Evolutionary conservation across 92 coral and sea anemone species (phyloP).

Genomic region (Epizoanthus illoricatus): DNA sequence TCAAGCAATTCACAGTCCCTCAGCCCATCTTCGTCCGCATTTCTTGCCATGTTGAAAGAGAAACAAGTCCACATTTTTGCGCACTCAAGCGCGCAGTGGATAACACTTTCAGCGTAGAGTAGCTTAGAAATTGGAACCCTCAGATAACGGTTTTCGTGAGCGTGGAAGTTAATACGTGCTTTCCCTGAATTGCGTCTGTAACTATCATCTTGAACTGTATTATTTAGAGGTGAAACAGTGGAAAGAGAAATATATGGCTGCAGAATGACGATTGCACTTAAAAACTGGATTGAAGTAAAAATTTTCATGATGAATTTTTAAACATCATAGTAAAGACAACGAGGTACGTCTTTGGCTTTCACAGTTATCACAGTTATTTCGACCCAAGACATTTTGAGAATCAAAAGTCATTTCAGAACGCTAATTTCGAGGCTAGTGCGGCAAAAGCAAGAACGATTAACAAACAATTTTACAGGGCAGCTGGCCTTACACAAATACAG

Average conservation of each 20-base stretch:
- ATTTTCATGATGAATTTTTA: background rate
- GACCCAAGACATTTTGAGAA: background rate
- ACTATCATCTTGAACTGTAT: conserved; percentile 7
- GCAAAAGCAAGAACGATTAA: background rate
- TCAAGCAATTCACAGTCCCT: conserved; percentile 20
- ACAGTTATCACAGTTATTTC: background rate
- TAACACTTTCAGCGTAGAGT: background rate
- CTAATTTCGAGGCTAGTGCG: background rate
- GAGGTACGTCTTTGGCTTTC: background rate
- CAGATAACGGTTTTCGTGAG: conserved; percentile 11
- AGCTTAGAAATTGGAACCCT: background rate
- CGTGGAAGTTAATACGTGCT: background rate
- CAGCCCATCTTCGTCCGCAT: background rate
- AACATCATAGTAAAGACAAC: background rate
- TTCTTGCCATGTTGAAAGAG: conserved; percentile 21
- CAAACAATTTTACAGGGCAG: background rate
- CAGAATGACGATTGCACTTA: background rate
- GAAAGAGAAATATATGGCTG: background rate
- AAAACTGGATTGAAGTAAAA: background rate
- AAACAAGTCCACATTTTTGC: background rate
- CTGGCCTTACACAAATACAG: background rate
- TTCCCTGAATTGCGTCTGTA: conserved; percentile 6
- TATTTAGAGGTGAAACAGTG: background rate
- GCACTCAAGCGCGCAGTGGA: conserved; percentile 6
- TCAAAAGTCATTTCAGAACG: conserved; percentile 11